Base-by-base conservation (phyloP, 2,888 invertebrate genomes). In the Rhamphomyia laevipes region DNA sequence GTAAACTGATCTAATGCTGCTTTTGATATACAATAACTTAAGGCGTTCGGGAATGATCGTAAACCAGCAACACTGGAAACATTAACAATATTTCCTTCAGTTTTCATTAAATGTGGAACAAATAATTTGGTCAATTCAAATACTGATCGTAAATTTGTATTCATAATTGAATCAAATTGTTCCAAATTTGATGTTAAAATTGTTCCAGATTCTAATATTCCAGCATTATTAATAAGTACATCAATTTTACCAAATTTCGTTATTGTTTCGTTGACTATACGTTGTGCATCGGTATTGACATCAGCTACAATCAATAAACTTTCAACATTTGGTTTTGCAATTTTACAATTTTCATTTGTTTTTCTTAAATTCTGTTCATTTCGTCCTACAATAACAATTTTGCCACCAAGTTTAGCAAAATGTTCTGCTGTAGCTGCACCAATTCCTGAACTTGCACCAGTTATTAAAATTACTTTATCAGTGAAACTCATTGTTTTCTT, bases 1-100 rank as follows among this genome's bases (percentile, higher is more conserved):
- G 96, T 96, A 58, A 97, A 83, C 65, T 95, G 94, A 72, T 97
- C 96, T 12, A 95, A 65, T 3, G 93, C 92, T 23, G 91, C 77
- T 74, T 97, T 97, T 4, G 92, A 91, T 77, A 95, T 83, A 58
- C 83, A 82, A 65, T 97, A 97, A 10, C 89, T 83, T 37, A 93
- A 70, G n/a, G 89, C 81, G 48, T 84, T 84, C 1, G 91, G 80
- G 63, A 94, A 94, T 52, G 93, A 80, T 66, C 93, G 75, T 15
- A 89, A 61, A 7, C 95, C 95, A 55, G 84, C 85, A 1, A 94
- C 87, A 66, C 93, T 93, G 12, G 94, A 94, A 0, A 96, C 87
- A 68, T 96, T 96, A 0, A 96, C 90, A 57, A 93, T 81, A 56
- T 78, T 85, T 16, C 92, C 92, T 67, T 87, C 82, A 1, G 80